Evolutionary conservation across 1,140 invertebrate genomes (phyloP).

Genomic region (Nasonia giraulti): DNA sequence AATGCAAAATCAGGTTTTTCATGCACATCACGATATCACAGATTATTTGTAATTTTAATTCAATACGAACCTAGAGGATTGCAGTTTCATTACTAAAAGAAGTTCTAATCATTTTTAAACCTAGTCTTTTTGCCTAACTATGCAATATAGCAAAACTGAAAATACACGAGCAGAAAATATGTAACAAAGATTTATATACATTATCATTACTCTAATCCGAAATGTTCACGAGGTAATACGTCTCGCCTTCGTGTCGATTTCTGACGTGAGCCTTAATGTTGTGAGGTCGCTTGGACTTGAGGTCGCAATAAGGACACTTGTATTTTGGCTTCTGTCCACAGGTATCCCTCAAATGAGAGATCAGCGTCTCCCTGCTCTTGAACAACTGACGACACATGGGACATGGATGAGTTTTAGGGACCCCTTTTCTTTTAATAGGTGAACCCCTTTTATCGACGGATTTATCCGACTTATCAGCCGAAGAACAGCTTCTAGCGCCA

Average conservation of each 20-base stretch:
- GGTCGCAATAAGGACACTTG: slow-evolving; percentile 66
- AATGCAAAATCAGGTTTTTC: not conserved
- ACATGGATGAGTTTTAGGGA: slow-evolving; percentile 61
- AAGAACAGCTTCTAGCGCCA: not conserved
- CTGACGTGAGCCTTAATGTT: slow-evolving; percentile 47
- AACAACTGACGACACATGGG: slow-evolving; percentile 72
- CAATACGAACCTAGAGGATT: not conserved
- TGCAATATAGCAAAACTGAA: not conserved
- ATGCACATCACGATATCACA: not conserved
- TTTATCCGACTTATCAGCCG: not conserved
- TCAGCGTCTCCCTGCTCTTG: slow-evolving; percentile 73
- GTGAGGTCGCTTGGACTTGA: slow-evolving; percentile 25
- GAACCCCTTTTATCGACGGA: not conserved
- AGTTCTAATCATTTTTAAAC: not conserved
- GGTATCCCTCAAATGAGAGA: slow-evolving; percentile 70
- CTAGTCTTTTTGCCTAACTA: not conserved
- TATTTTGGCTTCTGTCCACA: slow-evolving; percentile 69
- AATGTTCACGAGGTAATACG: slow-evolving; percentile 40
- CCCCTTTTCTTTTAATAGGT: not conserved
- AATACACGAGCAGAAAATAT: not conserved
- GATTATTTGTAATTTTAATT: not conserved
- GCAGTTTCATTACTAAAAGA: not conserved
- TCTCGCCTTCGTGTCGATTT: slow-evolving; percentile 28
- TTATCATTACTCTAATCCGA: slow-evolving; percentile 3
- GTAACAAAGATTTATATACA: not conserved